Percentiles rank a stretch among this genome's conserved stretches.
Conservation (phyloP, 2,888 invertebrate species). For the Drosophila pseudotalamancana region DNA sequence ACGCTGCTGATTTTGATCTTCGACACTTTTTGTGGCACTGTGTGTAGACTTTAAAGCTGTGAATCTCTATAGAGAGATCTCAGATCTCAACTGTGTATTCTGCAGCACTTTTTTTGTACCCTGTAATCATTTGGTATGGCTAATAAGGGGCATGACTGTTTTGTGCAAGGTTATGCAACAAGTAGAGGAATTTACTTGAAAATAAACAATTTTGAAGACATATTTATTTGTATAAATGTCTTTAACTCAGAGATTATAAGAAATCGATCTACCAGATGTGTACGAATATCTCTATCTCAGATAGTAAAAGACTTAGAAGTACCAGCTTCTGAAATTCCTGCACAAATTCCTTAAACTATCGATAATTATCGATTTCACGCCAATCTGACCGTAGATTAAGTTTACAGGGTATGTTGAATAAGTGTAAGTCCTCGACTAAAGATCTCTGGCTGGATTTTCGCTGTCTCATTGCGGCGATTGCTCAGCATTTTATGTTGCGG, state of each 20-base stretch:
- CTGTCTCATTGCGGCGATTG: constrained; percentile 62
- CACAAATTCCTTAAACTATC: no score
- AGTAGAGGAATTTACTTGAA: neutral
- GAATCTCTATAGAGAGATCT: constrained; percentile 28
- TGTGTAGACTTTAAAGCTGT: constrained; percentile 12
- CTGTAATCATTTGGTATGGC: neutral
- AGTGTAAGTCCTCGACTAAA: neutral
- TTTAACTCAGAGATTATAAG: no score
- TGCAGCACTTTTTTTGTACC: constrained; percentile 12
- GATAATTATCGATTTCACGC: neutral
- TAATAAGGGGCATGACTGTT: neutral
- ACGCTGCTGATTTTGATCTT: constrained; percentile 80
- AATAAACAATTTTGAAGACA: no score
- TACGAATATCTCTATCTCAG: no score
- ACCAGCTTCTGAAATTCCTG: no score
- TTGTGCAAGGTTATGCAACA: neutral
- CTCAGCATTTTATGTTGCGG: constrained; percentile 68
- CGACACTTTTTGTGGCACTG: constrained; percentile 60
- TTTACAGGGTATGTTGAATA: neutral
- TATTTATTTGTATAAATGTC: no score
- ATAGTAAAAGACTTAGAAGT: no score
- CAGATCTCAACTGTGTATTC: constrained; percentile 3
- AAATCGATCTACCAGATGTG: no score
- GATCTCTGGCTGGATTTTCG: constrained; percentile 34
- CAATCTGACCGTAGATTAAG: no score